Evolutionary conservation across 2,888 invertebrate genomes (phyloP), one percentile per base, ranked within the genome.

Genomic region (Nomada ruficornis): DNA sequence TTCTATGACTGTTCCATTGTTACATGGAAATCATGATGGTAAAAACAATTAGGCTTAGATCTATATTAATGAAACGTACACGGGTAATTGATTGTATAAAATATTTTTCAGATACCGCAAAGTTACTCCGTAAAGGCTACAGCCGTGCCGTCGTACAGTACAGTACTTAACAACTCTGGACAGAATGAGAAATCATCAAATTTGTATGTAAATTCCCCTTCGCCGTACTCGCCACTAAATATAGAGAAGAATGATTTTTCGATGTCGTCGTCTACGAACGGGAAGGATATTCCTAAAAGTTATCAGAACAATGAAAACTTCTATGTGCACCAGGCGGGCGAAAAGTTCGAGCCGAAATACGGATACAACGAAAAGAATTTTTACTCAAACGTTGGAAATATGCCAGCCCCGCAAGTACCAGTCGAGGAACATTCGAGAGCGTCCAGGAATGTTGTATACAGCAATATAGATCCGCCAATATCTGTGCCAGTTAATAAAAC

Each of bases 121-220:
- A 97, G 97, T 93, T 96, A 96, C 88, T 95, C 95, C 5, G 95
- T 97, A 69, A 96, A 96, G 92, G 95, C 96, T 88, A 94, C 96
- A 71, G 95, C 96, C 71, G 96, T 96, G 90, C 97, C 97, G 2
- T 96, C 96, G 11, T 97, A 96, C 93, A 96, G 97, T 54, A 95
- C 96, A 42, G 95, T 97, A 69, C 93, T 96, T 60, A 96, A 95
- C 83, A 94, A 95, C 89, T 93, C 94, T 67, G 90, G 92, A 47
- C 88, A 90, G 23, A 91, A 88, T 60, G 92, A 92, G 55, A 91
- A 92, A 78, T 72, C 91, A 47, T 86, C 91, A 13, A 94, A 93
- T 82, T 86, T 93, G 82, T 92, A 94, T 82, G 90, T 94, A 84
- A 93, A 94, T 84, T 89, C 93, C 26, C 91, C 94, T 75, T 91